A percentile compares a stretch with the other conserved stretches of the same genome.
These are phyloP conservation scores for Nephrotoma guestfalica DNA, from an alignment of 2,888 invertebrate species.

Conservation along the genomic window DNA sequence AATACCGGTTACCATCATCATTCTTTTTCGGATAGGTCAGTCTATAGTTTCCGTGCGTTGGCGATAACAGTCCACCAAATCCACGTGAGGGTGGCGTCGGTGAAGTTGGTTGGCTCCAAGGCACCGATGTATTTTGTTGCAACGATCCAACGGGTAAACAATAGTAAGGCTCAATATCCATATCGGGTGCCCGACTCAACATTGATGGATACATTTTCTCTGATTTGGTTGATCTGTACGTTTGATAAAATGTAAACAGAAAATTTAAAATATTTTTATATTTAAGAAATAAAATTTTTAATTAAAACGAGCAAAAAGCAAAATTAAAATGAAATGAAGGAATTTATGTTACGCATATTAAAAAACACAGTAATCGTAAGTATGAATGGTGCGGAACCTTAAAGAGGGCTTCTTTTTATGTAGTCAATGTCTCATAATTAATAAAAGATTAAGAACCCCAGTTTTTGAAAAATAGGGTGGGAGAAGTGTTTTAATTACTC, in stretches of 20 bases:
- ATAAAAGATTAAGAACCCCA: not conserved
- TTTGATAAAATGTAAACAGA: not conserved
- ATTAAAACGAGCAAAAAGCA: not conserved
- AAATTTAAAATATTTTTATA: not conserved
- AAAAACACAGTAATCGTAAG: not conserved
- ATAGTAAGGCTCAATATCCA: conserved; percentile 76
- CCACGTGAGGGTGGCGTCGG: conserved; percentile 42
- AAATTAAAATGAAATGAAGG: not conserved
- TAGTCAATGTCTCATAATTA: not conserved
- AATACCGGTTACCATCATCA: conserved; percentile 40
- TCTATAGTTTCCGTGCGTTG: conserved; percentile 44
- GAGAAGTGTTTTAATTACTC: not conserved
- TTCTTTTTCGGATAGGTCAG: conserved; percentile 52
- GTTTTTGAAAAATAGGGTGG: not conserved
- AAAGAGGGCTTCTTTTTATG: not conserved
- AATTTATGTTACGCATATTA: not conserved
- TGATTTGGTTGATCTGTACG: conserved; percentile 77
- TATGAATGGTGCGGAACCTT: not conserved
- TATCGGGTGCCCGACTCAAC: conserved; percentile 67
- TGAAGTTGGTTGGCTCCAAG: conserved; percentile 60
- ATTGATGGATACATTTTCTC: conserved; percentile 89
- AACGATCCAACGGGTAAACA: conserved; percentile 57
- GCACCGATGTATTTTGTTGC: conserved; percentile 31
- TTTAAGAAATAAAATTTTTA: not conserved
- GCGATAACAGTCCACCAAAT: conserved; percentile 38